Base-by-base conservation (phyloP, 2,113 vertebrate species). In the Equus przewalskii region DNA sequence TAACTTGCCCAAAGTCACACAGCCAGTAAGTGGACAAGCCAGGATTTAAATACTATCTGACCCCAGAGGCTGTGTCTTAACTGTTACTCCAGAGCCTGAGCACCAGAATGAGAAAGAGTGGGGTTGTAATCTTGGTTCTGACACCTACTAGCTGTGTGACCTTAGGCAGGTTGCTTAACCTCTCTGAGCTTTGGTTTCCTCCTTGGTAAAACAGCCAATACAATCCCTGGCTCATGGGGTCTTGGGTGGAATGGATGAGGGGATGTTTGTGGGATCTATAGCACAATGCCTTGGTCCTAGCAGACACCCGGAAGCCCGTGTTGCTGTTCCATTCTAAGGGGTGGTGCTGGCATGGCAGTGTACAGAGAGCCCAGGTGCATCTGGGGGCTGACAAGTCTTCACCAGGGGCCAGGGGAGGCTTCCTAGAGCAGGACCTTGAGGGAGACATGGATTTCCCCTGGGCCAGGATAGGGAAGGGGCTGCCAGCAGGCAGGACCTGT, bases 111-210 rank as follows among this genome's bases (percentile, higher is more conserved):
- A 79, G 69, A 67, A 64, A 83, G 30, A 67, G 41, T 21, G 6
- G 33, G 67, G 19, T 58, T 65, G 72, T 30, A 83, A 36, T 60
- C 36, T 64, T 36, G 51, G 24, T 51, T 95, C 72, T 93, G 67
- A 41, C 64, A 8, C 56, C 65, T 30, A 18, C 10, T 19, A 26
- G 93, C 44, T 36, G 33, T 75, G 56, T 86, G 33, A 44, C 58
- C 11, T 58, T 5, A 73, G 36, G 33, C 80, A 62, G 60, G 33
- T 28, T 79, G 44, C 76, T 72, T 75, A 13, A 19, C 58, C 70
- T 94, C 36, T 85, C 82, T 88, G 89, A 91, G 65, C 76, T 82
- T 72, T 30, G 7, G 16, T 75, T 89, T 84, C 54, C 49, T 89
- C 24, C 33, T 89, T 30, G 28, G 81, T 79, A 41, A 76, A 87